Percentiles rank a stretch among this genome's conserved stretches.
Evolutionary conservation across 2,113 vertebrate species (phyloP).

Genomic region (Notarius lentiginosus): DNA sequence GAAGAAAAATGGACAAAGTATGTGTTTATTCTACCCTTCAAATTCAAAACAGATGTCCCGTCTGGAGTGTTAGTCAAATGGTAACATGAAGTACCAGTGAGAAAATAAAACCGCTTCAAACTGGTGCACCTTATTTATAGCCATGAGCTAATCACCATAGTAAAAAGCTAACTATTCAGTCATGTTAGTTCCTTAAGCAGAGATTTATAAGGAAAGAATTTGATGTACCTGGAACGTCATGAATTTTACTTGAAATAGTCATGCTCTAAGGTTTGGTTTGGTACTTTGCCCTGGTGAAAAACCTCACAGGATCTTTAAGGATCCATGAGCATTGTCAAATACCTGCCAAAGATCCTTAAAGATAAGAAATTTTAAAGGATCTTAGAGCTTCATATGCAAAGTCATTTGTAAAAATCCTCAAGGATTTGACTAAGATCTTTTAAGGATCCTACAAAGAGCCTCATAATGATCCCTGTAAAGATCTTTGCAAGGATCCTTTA

Average conservation of each 20-base stretch:
- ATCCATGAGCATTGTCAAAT: too few relatives aligned
- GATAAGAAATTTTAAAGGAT: too few relatives aligned
- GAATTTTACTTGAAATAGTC: background rate
- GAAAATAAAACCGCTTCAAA: constrained; percentile 7
- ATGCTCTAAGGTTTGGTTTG: background rate
- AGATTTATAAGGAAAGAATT: background rate
- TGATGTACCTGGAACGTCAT: background rate
- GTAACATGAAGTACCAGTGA: background rate
- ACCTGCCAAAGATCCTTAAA: too few relatives aligned
- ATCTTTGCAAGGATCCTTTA: too few relatives aligned
- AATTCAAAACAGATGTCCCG: background rate
- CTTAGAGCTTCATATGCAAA: too few relatives aligned
- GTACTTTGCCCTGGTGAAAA: too few relatives aligned
- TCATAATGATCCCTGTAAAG: too few relatives aligned
- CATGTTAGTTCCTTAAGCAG: background rate
- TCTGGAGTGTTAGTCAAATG: background rate
- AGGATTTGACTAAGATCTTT: too few relatives aligned
- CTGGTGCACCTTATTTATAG: background rate
- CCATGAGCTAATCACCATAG: background rate
- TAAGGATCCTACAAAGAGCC: too few relatives aligned
- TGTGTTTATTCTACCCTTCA: constrained; percentile 1
- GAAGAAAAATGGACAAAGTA: background rate
- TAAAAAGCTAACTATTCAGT: background rate
- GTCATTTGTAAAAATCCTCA: too few relatives aligned
- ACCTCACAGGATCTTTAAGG: too few relatives aligned